phyloP scores from a whole-genome alignment of 1,140 invertebrate genomes.

The Drosophila pallidifrons region DNA sequence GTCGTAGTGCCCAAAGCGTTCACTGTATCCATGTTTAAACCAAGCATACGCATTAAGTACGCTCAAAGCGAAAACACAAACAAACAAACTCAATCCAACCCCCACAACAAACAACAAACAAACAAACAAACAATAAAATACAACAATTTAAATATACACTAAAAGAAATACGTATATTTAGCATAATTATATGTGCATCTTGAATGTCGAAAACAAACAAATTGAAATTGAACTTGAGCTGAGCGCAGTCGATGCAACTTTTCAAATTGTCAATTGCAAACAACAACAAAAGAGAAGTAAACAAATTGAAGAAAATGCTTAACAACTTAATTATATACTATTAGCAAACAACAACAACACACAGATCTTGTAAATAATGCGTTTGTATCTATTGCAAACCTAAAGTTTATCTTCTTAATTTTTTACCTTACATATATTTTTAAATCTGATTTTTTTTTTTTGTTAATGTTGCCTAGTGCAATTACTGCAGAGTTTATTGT shows the following conservation, averaged over 20 bases:
- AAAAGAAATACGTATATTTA: conserved; percentile 16
- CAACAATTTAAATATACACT: conserved; percentile 5
- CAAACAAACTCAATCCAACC: conserved; percentile 37
- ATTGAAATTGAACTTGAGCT: neutral
- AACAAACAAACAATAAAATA: conserved; percentile 15
- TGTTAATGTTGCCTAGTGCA: conserved; percentile 55
- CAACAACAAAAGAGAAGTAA: too few relatives aligned
- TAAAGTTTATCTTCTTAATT: conserved; percentile 33
- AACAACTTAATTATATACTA: conserved; percentile 27
- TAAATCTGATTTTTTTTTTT: conserved; percentile 43
- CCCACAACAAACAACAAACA: conserved; percentile 9
- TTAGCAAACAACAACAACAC: conserved; percentile 3
- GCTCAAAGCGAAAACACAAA: conserved; percentile 52
- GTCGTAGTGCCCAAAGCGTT: conserved; percentile 82
- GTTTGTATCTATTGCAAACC: conserved; percentile 46
- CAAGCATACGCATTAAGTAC: conserved; percentile 65
- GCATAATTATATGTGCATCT: conserved; percentile 20
- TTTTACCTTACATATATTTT: conserved; percentile 33
- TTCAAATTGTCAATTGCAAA: conserved; percentile 45
- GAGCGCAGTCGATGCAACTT: conserved; percentile 48
- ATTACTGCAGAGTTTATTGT: conserved; percentile 52
- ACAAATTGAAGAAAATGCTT: conserved; percentile 11
- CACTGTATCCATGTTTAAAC: conserved; percentile 76
- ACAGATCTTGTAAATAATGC: conserved; percentile 71
- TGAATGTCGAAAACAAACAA: conserved; percentile 1